phyloP scores from a whole-genome alignment of 2,888 invertebrate species.

The Diogma glabrata region DNA sequence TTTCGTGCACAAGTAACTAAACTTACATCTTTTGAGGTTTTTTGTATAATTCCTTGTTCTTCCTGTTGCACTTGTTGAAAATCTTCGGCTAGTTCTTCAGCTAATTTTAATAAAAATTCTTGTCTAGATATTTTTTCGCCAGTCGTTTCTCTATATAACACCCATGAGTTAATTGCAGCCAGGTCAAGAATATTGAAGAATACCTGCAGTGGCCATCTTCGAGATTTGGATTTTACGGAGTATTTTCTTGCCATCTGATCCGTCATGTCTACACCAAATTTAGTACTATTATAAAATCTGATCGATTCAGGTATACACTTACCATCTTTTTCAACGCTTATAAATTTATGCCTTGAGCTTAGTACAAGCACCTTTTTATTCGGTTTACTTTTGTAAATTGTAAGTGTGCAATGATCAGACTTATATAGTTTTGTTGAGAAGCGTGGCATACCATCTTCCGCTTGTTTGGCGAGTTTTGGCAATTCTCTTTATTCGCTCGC shows the following conservation, averaged over 20 bases:
- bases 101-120: not conserved
- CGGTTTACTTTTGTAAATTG: not conserved
- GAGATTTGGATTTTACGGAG: constrained; percentile 16
- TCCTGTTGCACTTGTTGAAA: too few species aligned
- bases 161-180: constrained; percentile 20
- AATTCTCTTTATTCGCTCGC: constrained; percentile 18
- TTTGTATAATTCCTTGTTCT: too few species aligned
- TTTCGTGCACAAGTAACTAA: not conserved
- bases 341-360: not conserved
- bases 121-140: constrained; percentile 18
- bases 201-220: constrained; percentile 18
- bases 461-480: constrained; percentile 11
- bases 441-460: constrained; percentile 5
- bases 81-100: not conserved
- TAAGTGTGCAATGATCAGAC: not conserved
- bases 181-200: constrained; percentile 20
- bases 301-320: constrained; percentile 19
- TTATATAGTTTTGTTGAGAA: not conserved
- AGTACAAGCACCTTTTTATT: not conserved
- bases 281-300: constrained; percentile 19
- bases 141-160: constrained; percentile 19
- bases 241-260: constrained; percentile 20
- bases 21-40: not conserved
- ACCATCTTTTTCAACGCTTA: constrained; percentile 1
- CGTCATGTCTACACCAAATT: constrained; percentile 18